Percentiles rank a stretch among this genome's conserved stretches.
phyloP scores from a whole-genome alignment of 1,140 invertebrate genomes.

The Episyrphus balteatus region DNA sequence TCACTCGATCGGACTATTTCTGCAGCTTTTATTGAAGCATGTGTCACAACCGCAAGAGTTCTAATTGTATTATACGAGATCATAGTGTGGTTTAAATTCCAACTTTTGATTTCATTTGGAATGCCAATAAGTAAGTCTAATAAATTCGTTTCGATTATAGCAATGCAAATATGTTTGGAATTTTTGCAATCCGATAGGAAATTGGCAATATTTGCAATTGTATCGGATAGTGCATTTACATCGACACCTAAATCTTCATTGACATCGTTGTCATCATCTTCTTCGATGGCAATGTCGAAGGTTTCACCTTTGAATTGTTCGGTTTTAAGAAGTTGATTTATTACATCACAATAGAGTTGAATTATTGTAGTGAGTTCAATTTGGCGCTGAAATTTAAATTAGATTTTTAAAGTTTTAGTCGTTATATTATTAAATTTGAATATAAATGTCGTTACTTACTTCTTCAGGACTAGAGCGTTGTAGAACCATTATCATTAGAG shows the following conservation, averaged over 20 bases:
- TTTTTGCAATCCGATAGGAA: slow-evolving; percentile 11
- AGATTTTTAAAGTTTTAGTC: background rate
- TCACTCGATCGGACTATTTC: slow-evolving; percentile 14
- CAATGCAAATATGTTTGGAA: slow-evolving; percentile 13
- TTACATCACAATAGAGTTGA: slow-evolving; percentile 41
- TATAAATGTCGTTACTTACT: slow-evolving; percentile 30
- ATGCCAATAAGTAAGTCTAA: slow-evolving; percentile 23
- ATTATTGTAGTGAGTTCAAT: slow-evolving; percentile 47
- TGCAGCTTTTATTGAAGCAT: slow-evolving; percentile 11
- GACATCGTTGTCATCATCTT: slow-evolving; percentile 16
- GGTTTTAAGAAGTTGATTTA: slow-evolving; percentile 25
- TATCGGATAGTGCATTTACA: slow-evolving; percentile 18
- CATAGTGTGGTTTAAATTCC: slow-evolving; percentile 20
- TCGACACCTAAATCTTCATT: slow-evolving; percentile 13
- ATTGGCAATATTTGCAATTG: slow-evolving; percentile 19
- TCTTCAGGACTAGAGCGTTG: slow-evolving; percentile 47
- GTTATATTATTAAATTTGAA: background rate
- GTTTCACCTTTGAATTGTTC: slow-evolving; percentile 22
- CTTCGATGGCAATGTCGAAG: slow-evolving; percentile 28
- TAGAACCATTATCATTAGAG: slow-evolving; percentile 45
- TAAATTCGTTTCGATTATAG: slow-evolving; percentile 26
- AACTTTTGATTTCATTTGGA: slow-evolving; percentile 21
- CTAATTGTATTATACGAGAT: slow-evolving; percentile 22
- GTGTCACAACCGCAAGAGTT: slow-evolving; percentile 16
- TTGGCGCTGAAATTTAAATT: slow-evolving; percentile 40